Base-by-base conservation (phyloP, 1,140 invertebrate genomes). In the Drosophila bocqueti region DNA sequence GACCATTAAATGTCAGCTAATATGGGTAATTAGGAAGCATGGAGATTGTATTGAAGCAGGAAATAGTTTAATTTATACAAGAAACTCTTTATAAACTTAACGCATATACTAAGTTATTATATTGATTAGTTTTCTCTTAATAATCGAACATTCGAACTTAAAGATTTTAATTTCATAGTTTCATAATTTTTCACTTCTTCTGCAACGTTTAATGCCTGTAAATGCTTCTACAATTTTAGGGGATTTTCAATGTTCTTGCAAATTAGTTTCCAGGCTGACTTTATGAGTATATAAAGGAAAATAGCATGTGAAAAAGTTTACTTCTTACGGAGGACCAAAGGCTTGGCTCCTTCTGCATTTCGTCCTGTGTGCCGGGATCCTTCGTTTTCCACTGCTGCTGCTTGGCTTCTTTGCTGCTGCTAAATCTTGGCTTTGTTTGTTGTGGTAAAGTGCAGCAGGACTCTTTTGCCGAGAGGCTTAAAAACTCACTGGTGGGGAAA, bases 231-330 rank as follows among this genome's bases (percentile, higher is more conserved):
- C 76, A 78, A 63, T 83, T 81, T 87, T 83, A 81, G 76, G 73
- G 77, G 66, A 83, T 78, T 83, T 87, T 89, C 84, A 83, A 87
- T 87, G 77, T 83, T 81, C 80, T 83, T 76, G 63, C 77, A 83
- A 89, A 87, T 87, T 89, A 87, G 84, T 87, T 89, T 81, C 10
- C 86, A 76, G 73, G 59, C 84, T 46, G 55, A 55, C 71, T 55
- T 36, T 34, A 52, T 54, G 50, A 50, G 42, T 29, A 16, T 62
- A n/a, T 57, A 24, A 18, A 50, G 60, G n/a, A n/a, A 38, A 11
- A 46, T 21, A 61, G 26, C 60, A 26, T 72, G 21, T 68, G 42
- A 67, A 80, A 83, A 87, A 87, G 83, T 87, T 87, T 79, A 82
- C 86, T 86, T 79, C 69, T 80, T 73, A 52, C 21, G 45, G 1